Base-by-base conservation (phyloP, 2,797 vertebrate genomes). In the Mycteria americana region DNA sequence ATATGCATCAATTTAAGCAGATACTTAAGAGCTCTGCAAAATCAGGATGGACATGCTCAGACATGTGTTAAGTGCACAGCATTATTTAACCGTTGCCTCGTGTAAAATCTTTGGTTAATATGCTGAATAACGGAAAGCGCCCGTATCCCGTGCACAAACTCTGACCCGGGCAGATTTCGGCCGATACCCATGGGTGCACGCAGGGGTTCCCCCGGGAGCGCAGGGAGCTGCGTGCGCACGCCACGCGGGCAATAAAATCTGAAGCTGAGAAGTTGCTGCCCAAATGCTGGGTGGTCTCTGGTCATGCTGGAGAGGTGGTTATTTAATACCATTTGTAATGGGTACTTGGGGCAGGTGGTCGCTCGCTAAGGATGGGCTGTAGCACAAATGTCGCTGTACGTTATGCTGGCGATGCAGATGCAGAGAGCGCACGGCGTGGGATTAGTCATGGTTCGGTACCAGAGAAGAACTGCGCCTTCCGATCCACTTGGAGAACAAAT, bases 1-100 rank as follows among this genome's bases (percentile, higher is more conserved):
- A 93, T 88, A 94, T 89, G 96, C 96, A 94, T 94, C 95, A 97
- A 96, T 96, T 96, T 95, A 88, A 97, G 92, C 92, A 97, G 91
- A 89, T 91, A 92, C 96, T 96, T 97, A 96, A 96, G 93, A 93
- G 89, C 89, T 93, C 92, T 89, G 88, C 91, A 96, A 94, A 97
- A 97, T 97, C 95, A 88, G 91, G 94, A 93, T 63, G 94, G 96
- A 96, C 93, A 88, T 89, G 95, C 93, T 88, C 59, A 85, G 96
- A 96, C 93, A 96, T 21, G 59, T 96, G 96, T 94, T 95, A 96
- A 91, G 88, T 90, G 89, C 78, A 63, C n/a, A 10, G 74, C 1
- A 10, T 8, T 94, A 94, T 78, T 67, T 96, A 97, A 96, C 85
- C 46, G 51, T 22, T 97, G 93, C 93, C 93, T 93, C 7, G 0